Evolutionary conservation across 2,888 invertebrate genomes (phyloP).

Genomic region (Adela reaumurella): DNA sequence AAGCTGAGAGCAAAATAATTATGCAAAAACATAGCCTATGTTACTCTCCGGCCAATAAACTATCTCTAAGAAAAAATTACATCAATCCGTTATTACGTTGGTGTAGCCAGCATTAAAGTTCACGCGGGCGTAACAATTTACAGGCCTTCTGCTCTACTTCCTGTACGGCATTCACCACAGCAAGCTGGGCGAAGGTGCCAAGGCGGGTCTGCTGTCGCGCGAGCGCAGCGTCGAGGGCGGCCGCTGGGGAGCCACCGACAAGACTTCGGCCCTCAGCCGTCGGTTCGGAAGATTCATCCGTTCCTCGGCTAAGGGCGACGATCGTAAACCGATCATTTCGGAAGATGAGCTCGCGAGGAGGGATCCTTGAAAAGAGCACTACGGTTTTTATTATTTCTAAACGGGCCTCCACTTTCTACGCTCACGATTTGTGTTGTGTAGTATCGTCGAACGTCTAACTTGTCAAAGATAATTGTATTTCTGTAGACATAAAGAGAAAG

Average conservation of each 20-base stretch:
- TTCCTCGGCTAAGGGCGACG: conserved; percentile 36
- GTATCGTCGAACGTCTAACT: too few relatives aligned
- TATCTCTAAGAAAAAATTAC: too few relatives aligned
- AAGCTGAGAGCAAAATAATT: too few relatives aligned
- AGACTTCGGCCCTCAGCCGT: conserved; percentile 36
- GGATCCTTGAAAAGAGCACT: conserved; percentile 25
- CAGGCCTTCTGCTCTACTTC: conserved; percentile 79
- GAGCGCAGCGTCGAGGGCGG: conserved; percentile 24
- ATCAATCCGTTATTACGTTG: too few relatives aligned
- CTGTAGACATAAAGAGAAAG: too few relatives aligned
- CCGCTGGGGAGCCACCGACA: conserved; percentile 49
- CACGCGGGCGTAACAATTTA: too few relatives aligned
- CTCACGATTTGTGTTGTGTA: too few relatives aligned
- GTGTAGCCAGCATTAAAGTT: too few relatives aligned
- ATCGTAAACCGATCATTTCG: conserved; percentile 43
- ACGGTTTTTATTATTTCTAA: not conserved
- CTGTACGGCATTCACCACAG: conserved; percentile 84
- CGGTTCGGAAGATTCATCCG: conserved; percentile 36
- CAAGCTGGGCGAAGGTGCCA: conserved; percentile 64
- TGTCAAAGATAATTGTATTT: too few relatives aligned
- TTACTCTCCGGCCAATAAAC: too few relatives aligned
- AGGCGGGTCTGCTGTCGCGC: conserved; percentile 35
- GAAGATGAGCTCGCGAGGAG: conserved; percentile 42
- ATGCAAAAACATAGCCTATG: too few relatives aligned
- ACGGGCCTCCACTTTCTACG: too few relatives aligned